Evolutionary conservation across 2,113 vertebrate genomes (phyloP).

Genomic region (Elaphurus davidianus): DNA sequence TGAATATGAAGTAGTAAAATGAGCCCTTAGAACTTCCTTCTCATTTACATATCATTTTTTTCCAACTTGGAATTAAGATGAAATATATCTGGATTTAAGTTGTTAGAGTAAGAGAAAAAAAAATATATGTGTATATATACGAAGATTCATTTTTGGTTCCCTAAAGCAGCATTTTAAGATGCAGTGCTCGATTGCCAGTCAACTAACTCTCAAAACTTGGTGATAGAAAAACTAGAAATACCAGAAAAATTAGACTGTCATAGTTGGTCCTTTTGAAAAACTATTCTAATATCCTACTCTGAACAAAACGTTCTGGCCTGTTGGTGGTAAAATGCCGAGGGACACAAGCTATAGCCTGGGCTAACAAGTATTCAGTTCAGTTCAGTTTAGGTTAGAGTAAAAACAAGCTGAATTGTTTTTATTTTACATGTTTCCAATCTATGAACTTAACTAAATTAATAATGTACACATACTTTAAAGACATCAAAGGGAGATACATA

Average conservation of each 20-base stretch:
- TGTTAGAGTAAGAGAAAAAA: background rate
- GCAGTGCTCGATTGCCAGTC: background rate
- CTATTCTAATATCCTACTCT: background rate
- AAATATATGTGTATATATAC: no score
- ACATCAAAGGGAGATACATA: conserved; percentile 1
- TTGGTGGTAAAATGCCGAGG: background rate
- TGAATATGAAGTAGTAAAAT: background rate
- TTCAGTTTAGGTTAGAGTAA: background rate
- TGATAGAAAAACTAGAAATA: background rate
- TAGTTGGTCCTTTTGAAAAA: background rate
- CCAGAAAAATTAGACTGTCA: background rate
- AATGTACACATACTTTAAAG: background rate
- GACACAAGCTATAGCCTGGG: background rate
- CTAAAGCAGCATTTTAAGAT: background rate
- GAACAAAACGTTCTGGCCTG: background rate
- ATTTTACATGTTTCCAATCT: background rate
- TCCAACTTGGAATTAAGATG: background rate
- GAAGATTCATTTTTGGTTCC: background rate
- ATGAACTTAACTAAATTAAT: background rate
- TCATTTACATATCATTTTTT: background rate
- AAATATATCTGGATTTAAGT: background rate
- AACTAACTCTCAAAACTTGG: background rate
- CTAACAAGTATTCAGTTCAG: background rate
- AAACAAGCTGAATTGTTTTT: background rate
- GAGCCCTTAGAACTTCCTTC: background rate